phyloP scores from a whole-genome alignment of 1,140 invertebrate species.

The Lasaia peninsularis region DNA sequence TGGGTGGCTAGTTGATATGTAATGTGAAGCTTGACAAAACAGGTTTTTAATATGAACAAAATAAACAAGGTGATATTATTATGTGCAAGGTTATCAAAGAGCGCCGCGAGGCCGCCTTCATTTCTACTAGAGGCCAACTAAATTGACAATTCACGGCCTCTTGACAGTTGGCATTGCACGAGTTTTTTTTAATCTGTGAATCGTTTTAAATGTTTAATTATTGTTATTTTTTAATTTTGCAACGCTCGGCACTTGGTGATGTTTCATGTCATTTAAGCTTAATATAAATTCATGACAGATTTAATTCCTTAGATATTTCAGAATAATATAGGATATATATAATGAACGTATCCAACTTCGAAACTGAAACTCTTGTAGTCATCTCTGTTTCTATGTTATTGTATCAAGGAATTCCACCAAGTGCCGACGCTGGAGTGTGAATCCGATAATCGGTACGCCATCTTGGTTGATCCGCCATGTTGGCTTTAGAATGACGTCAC shows the following conservation, averaged over 20 bases:
- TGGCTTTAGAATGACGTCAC: too few species aligned
- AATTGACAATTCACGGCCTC: conserved; percentile 6
- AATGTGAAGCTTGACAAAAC: background rate
- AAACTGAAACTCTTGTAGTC: too few species aligned
- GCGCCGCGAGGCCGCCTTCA: conserved; percentile 14
- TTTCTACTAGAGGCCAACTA: conserved; percentile 16
- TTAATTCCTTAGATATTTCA: too few species aligned
- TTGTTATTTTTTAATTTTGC: too few species aligned
- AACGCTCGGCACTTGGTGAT: background rate
- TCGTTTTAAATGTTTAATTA: background rate
- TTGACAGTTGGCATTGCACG: background rate
- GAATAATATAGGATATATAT: too few species aligned
- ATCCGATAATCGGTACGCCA: too few species aligned
- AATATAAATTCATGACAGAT: too few species aligned
- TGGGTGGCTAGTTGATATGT: background rate
- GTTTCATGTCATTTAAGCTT: background rate
- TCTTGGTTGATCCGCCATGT: too few species aligned
- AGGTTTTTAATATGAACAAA: conserved; percentile 15
- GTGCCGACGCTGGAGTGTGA: too few species aligned
- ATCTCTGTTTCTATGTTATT: too few species aligned
- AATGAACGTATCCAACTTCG: too few species aligned
- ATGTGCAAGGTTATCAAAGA: conserved; percentile 16
- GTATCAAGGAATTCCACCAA: too few species aligned
- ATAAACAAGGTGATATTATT: conserved; percentile 17
- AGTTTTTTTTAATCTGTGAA: background rate